Percentiles rank a stretch among this genome's conserved stretches.
These are phyloP conservation scores for Balaeniceps rex DNA, from an alignment of 2,113 vertebrate species.

Conservation along the genomic window DNA sequence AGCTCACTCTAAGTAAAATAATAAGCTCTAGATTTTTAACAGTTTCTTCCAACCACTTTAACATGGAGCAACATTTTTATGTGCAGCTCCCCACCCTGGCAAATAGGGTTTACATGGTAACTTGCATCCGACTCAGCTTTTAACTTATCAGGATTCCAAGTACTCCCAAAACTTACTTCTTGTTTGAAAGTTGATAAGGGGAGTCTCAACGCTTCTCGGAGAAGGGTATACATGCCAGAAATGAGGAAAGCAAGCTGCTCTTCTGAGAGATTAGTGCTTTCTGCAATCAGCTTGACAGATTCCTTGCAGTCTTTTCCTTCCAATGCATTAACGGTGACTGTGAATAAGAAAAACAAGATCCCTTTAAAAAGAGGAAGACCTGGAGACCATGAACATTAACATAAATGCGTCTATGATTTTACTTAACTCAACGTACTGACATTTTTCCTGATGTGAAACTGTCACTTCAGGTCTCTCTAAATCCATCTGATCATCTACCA, in stretches of 20 bases:
- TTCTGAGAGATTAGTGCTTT: constrained; percentile 72
- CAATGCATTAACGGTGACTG: constrained; percentile 81
- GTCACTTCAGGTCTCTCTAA: background rate
- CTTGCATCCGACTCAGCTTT: rapidly evolving
- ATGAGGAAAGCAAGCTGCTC: constrained; percentile 77
- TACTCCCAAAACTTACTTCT: constrained; percentile 68
- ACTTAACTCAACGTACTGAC: background rate
- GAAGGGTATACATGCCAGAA: constrained; percentile 79
- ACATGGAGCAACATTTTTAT: background rate
- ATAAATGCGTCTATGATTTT: background rate
- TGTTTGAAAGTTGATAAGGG: constrained; percentile 77
- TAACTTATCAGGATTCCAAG: background rate
- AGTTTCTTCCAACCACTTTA: background rate
- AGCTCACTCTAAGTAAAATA: background rate
- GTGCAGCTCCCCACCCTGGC: background rate
- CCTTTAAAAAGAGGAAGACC: background rate
- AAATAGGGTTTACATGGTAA: background rate
- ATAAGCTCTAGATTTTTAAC: background rate
- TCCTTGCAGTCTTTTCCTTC: constrained; percentile 85
- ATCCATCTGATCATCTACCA: background rate
- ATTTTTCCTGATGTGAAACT: background rate
- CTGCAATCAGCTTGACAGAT: constrained; percentile 70
- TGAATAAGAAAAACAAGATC: background rate
- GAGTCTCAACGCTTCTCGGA: constrained; percentile 80
- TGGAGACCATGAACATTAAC: background rate